These are phyloP conservation scores for Lepus townsendii DNA, from an alignment of 2,797 vertebrate species.

Conservation along the genomic window DNA sequence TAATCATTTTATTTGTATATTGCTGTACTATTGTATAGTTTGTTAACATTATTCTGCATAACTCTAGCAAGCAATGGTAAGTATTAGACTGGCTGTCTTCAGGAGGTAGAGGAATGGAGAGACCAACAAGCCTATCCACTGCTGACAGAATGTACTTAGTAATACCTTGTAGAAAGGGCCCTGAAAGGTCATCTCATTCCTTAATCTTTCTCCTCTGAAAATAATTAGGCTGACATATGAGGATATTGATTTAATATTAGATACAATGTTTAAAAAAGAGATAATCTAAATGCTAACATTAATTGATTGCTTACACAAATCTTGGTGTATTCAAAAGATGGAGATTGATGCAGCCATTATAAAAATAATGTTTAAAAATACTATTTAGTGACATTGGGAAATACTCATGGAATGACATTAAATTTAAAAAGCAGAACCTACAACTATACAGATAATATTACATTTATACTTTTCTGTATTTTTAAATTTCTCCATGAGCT, in stretches of 20 bases:
- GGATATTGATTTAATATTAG: neutral
- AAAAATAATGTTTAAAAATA: neutral
- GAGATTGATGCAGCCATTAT: neutral
- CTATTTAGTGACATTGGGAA: neutral
- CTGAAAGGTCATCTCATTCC: neutral
- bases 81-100: neutral
- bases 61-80: neutral
- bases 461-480: neutral
- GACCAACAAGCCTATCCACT: neutral
- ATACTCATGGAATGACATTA: neutral
- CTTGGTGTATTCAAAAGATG: neutral
- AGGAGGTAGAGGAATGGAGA: neutral
- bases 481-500: neutral
- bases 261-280: neutral
- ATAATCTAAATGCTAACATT: neutral
- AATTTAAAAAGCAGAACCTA: neutral
- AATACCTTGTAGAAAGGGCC: neutral
- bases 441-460: neutral
- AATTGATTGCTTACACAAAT: conserved; percentile 29
- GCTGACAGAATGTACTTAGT: neutral
- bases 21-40: neutral
- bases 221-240: conserved; percentile 12
- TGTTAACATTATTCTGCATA: neutral
- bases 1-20: neutral
- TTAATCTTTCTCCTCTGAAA: conserved; percentile 1